phyloP scores from a whole-genome alignment of 2,797 vertebrate species.

The Myripristis jacobus region DNA sequence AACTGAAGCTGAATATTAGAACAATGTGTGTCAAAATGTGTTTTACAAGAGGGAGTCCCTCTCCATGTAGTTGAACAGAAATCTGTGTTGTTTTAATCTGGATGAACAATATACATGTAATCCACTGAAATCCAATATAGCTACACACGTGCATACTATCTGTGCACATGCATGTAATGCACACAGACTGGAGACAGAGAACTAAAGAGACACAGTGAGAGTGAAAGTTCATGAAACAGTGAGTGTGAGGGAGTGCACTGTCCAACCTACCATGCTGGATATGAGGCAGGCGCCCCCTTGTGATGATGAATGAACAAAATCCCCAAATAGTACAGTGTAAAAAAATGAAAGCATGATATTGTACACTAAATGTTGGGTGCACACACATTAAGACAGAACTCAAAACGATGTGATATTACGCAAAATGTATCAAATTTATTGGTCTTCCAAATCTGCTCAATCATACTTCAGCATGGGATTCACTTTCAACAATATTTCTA shows the following conservation, averaged over 20 bases:
- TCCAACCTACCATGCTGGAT: neutral
- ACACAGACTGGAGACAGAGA: no score
- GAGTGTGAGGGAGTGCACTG: neutral
- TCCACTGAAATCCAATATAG: no score
- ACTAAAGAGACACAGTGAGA: no score
- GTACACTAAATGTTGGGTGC: neutral
- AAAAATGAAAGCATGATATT: neutral
- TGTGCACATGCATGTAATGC: no score
- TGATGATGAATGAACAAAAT: constrained; percentile 19
- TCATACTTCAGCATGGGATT: constrained; percentile 25
- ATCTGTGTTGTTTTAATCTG: no score
- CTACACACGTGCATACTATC: no score
- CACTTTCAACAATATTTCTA: constrained; percentile 29
- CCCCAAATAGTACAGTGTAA: neutral
- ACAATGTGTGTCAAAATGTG: no score
- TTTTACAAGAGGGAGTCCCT: no score
- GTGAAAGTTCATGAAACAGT: no score
- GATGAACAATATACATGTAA: no score
- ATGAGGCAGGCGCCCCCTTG: constrained; percentile 17
- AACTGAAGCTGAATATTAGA: no score
- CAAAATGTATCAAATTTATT: constrained; percentile 69
- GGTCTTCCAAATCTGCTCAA: constrained; percentile 20
- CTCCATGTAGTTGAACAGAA: no score
- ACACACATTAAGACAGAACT: constrained; percentile 3
- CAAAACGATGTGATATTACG: constrained; percentile 16